Evolutionary conservation across 2,797 vertebrate species (phyloP).

Genomic region (Sus cebifrons): DNA sequence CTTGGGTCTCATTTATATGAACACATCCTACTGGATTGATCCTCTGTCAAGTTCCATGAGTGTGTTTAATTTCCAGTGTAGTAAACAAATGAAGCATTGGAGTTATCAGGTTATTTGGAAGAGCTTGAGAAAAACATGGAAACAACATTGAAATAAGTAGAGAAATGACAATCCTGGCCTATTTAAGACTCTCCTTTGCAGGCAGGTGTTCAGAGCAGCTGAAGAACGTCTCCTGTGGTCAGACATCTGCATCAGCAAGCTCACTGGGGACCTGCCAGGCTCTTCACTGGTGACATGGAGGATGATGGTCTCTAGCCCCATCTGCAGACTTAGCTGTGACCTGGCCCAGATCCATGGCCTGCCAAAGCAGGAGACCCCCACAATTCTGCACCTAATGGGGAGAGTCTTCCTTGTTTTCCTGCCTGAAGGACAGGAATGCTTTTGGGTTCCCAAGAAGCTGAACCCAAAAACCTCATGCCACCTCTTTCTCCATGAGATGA

Average conservation of each 20-base stretch:
- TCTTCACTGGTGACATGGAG: no score
- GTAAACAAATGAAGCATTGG: not conserved
- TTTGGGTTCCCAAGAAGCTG: constrained; percentile 78
- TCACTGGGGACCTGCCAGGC: not conserved
- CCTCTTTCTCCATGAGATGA: constrained; percentile 74
- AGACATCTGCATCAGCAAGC: no score
- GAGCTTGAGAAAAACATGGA: not conserved
- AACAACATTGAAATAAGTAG: not conserved
- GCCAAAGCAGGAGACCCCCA: not conserved
- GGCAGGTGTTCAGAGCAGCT: not conserved
- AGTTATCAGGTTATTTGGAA: not conserved
- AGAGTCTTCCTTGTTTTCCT: not conserved
- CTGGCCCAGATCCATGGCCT: not conserved
- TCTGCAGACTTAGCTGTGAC: not conserved
- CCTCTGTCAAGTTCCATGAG: not conserved
- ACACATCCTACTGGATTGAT: not conserved
- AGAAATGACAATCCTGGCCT: not conserved
- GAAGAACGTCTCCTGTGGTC: not conserved
- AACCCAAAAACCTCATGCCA: constrained; percentile 58
- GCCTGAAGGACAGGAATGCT: constrained; percentile 66
- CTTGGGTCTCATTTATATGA: not conserved
- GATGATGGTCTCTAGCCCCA: not conserved
- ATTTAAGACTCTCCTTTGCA: not conserved
- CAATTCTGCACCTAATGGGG: not conserved
- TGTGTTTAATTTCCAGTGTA: not conserved